A percentile compares a stretch with the other conserved stretches of the same genome.
phyloP scores from a whole-genome alignment of 2,113 vertebrate genomes.

The Oncorhynchus keta region DNA sequence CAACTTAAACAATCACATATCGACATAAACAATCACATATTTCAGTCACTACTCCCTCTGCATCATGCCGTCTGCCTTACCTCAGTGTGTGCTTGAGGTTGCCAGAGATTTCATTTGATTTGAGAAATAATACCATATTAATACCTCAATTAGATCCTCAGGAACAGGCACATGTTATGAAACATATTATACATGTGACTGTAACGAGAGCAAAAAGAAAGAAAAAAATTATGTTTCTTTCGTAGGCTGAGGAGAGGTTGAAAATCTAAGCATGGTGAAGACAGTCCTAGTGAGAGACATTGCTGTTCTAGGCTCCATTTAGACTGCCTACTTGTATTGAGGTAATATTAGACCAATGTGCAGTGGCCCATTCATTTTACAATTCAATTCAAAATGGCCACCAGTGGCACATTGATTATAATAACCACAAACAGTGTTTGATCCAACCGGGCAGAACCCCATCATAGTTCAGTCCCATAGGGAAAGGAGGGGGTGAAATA shows the following conservation, averaged over 20 bases:
- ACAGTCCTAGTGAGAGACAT: not conserved
- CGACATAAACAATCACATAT: not conserved
- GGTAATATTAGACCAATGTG: constrained; percentile 10
- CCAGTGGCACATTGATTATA: constrained; percentile 4
- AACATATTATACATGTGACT: constrained; percentile 16
- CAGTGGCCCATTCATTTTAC: constrained; percentile 1
- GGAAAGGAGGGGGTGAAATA: not conserved
- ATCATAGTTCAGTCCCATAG: not conserved
- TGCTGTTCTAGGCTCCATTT: constrained; percentile 18
- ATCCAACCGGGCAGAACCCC: constrained; percentile 4
- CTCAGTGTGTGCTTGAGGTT: constrained; percentile 11
- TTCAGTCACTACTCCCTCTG: too few species aligned
- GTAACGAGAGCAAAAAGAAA: too few species aligned
- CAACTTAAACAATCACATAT: not conserved
- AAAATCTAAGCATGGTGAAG: not conserved
- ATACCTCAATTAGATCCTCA: constrained; percentile 9
- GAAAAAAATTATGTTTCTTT: not conserved
- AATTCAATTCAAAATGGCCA: constrained; percentile 5
- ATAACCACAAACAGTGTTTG: constrained; percentile 4
- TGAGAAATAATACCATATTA: constrained; percentile 8
- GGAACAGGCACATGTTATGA: constrained; percentile 2
- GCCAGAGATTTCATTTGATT: not conserved
- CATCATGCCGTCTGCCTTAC: too few species aligned
- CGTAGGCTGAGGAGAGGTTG: not conserved
- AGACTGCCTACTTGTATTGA: not conserved